These are phyloP conservation scores for Tilapia sparmanii DNA, from an alignment of 2,113 vertebrate species.

Conservation along the genomic window DNA sequence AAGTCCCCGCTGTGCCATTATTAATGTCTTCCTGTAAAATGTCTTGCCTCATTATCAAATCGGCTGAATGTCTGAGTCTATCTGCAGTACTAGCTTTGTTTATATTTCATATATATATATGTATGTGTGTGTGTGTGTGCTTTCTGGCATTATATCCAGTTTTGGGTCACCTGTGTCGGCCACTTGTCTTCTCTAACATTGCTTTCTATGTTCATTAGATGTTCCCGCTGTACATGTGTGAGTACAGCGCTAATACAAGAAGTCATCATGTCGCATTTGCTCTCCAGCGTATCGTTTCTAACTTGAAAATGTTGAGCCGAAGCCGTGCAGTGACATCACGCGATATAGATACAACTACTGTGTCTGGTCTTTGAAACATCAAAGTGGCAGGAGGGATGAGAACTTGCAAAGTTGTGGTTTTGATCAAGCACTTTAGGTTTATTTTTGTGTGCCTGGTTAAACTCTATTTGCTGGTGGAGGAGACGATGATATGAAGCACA, in stretches of 20 bases:
- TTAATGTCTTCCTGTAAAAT: constrained; percentile 15
- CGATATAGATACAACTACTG: not conserved
- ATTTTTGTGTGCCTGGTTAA: constrained; percentile 6
- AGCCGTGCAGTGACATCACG: not conserved
- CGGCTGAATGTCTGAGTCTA: not conserved
- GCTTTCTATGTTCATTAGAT: not conserved
- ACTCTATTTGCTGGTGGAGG: not conserved
- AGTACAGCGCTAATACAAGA: not conserved
- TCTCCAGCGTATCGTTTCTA: not conserved
- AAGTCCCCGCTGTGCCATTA: constrained; percentile 14
- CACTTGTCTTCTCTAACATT: not conserved
- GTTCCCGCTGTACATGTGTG: not conserved
- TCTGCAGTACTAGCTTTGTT: not conserved
- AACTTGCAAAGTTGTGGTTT: constrained; percentile 15
- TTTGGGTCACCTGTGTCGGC: not conserved
- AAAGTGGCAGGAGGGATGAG: not conserved
- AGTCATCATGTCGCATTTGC: not conserved
- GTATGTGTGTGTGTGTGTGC: rapidly evolving
- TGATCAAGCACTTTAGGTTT: constrained; percentile 17
- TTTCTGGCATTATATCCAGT: not conserved
- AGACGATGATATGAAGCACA: not conserved
- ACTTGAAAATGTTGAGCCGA: not conserved
- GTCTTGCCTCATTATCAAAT: constrained; percentile 8
- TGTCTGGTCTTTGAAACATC: constrained; percentile 22
- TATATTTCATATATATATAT: not conserved